phyloP scores from a whole-genome alignment of 2,797 vertebrate species.

The Champsocephalus gunnari region DNA sequence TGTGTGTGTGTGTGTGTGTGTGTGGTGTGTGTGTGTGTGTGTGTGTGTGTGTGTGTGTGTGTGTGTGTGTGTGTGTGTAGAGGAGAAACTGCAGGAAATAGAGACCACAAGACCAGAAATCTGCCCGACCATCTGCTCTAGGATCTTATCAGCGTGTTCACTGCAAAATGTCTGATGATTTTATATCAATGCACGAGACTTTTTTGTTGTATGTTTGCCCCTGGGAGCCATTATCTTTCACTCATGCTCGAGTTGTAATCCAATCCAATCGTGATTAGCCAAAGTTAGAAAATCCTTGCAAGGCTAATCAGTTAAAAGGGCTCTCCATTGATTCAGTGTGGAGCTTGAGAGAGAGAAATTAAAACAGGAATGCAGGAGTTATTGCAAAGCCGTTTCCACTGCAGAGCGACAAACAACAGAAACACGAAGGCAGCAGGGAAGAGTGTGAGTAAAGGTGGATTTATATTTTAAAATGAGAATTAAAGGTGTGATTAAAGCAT shows the following conservation, averaged over 20 bases:
- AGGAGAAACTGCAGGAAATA: background rate
- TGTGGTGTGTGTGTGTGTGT: background rate
- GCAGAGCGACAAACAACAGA: background rate
- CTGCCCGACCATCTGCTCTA: too few species aligned
- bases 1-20: background rate
- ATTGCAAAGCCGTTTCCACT: background rate
- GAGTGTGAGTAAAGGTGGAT: background rate
- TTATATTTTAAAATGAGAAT: too few species aligned
- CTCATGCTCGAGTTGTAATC: background rate
- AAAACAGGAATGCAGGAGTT: background rate
- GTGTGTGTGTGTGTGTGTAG: background rate
- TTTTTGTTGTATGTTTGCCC: background rate
- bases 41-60: too few species aligned
- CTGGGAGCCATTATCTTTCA: background rate
- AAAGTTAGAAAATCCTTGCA: background rate
- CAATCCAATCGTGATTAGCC: background rate
- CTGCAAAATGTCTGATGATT: background rate
- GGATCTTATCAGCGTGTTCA: background rate
- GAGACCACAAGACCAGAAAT: background rate
- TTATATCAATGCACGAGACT: background rate
- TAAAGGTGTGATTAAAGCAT: too few species aligned
- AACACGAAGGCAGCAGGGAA: background rate
- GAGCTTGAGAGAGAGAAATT: background rate
- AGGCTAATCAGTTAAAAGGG: slow-evolving; percentile 6
- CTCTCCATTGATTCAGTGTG: slow-evolving; percentile 3